Evolutionary conservation across 2,113 vertebrate genomes (phyloP).

Genomic region (Apodemus speciosus): DNA sequence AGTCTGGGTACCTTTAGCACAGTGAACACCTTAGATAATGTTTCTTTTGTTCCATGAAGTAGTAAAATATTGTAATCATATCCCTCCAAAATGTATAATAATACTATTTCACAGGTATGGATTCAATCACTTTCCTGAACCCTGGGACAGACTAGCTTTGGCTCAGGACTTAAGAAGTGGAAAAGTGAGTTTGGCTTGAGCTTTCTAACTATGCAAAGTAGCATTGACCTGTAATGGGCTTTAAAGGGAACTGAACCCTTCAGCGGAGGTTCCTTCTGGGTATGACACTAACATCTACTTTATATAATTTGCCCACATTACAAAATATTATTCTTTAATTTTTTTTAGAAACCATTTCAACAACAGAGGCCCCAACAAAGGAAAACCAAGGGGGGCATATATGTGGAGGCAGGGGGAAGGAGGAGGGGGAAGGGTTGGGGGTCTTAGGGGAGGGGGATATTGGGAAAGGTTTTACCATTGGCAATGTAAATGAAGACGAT

Average conservation of each 20-base stretch:
- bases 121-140: neutral
- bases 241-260: neutral
- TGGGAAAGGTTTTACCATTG: too few species aligned
- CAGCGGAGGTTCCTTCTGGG: neutral
- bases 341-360: neutral
- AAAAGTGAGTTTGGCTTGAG: neutral
- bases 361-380: too few species aligned
- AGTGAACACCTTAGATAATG: neutral
- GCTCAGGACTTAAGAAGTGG: neutral
- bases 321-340: conserved; percentile 17
- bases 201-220: neutral
- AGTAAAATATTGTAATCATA: conserved; percentile 14
- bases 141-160: neutral
- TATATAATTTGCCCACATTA: neutral
- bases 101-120: neutral
- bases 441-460: too few species aligned
- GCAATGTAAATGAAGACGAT: too few species aligned
- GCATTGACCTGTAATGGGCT: neutral
- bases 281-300: neutral
- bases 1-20: conserved; percentile 9
- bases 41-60: neutral
- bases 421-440: too few species aligned
- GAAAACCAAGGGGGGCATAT: too few species aligned
- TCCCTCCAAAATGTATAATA: neutral
- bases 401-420: too few species aligned